Evolutionary conservation across 2,113 vertebrate genomes (phyloP), one percentile per base, ranked within the genome.

Genomic region (Podarcis muralis): DNA sequence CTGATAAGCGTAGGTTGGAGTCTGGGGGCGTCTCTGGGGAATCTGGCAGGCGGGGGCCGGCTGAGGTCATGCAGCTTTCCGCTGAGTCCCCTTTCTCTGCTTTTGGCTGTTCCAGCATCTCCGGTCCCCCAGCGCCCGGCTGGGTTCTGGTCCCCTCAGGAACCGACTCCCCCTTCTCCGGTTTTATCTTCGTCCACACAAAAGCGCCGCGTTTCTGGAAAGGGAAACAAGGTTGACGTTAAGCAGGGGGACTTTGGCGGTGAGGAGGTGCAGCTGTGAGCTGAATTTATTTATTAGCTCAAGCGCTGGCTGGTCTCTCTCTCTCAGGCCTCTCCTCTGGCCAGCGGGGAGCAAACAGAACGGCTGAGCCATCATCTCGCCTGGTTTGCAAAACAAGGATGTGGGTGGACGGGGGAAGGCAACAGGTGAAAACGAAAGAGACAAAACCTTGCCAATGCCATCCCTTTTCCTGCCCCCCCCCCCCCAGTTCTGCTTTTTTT

Each of bases 141-240:
- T 96, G 95, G 90, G 90, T 87, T 91, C 94, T 88, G 85, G 93
- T 91, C 96, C 96, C 95, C 90, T 91, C 82, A 89, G 96, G 94
- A 96, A 84, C 94, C 91, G 69, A 82, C 35, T 87, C 92, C 90
- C 90, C 90, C 78, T 92, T 96, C 37, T n/a, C 92, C 93, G 95
- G 94, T 93, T 96, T 97, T 95, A 96, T 97, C 95, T 97, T 93
- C 81, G 86, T 95, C 91, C 96, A 96, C 94, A 96, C 93, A 95
- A 97, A 97, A 92, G 94, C 91, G 96, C 97, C 96, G 62, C 96
- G 96, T 95, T 91, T 0, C 96, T 97, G 95, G 91, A 95, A 95
- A 94, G 94, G 91, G 97, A 96, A 97, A 97, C 93, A 96, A 94
- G 96, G 92, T 94, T 95, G 96, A 97, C 91, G 87, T 96, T 95